Evolutionary conservation across 92 coral and sea anemone genomes (phyloP).

Genomic region (Desmophyllum pertusum): DNA sequence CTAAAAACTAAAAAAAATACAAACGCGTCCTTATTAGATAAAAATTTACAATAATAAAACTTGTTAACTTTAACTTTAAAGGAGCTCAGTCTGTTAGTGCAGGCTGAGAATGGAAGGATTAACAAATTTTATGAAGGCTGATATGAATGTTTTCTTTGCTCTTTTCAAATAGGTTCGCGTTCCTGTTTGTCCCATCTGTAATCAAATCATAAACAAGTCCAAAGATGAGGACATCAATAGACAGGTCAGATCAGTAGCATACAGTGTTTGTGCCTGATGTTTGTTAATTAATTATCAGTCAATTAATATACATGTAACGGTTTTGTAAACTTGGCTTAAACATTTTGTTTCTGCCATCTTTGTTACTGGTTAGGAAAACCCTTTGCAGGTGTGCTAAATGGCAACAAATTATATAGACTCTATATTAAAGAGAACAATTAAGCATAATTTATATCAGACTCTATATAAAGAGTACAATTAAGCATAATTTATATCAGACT

Average conservation of each 20-base stretch:
- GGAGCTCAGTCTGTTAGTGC: no score
- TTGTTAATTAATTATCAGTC: no score
- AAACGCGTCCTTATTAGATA: no score
- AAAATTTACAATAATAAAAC: no score
- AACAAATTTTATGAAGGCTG: background rate
- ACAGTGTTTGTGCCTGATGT: background rate
- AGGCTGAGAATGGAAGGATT: background rate
- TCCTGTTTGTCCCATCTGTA: slow-evolving; percentile 94
- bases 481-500: no score
- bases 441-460: no score
- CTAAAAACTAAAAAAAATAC: no score
- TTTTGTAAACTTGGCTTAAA: background rate
- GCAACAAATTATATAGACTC: background rate
- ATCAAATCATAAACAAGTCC: slow-evolving; percentile 81
- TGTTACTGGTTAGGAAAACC: background rate
- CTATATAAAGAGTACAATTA: no score
- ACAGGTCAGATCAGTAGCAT: slow-evolving; percentile 66
- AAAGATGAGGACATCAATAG: slow-evolving; percentile 74
- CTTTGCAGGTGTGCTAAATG: no score
- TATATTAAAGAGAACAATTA: background rate
- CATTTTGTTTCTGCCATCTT: background rate
- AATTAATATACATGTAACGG: no score
- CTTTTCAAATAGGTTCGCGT: slow-evolving; percentile 66
- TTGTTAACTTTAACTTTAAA: no score
- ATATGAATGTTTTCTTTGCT: background rate